Conservation (phyloP, 2,113 vertebrate species). For the Orcinus orca region DNA sequence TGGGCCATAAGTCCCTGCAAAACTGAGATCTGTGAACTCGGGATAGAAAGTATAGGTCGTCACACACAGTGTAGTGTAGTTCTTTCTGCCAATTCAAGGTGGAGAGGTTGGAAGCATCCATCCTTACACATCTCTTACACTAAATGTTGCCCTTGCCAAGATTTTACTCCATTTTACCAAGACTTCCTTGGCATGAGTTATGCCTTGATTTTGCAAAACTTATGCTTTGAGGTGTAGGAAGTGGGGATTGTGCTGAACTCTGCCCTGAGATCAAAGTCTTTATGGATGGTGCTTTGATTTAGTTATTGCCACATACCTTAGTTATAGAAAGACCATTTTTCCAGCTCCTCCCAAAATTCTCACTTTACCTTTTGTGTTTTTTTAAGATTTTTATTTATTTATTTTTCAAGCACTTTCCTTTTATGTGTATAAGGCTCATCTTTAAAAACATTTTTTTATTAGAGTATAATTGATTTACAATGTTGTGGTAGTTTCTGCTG, state of each 20-base stretch:
- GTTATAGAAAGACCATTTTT: neutral
- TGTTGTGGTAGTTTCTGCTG: neutral
- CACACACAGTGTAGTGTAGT: neutral
- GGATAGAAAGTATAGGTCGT: neutral
- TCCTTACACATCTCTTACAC: neutral
- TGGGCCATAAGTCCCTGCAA: neutral
- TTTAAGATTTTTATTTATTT: fast-evolving
- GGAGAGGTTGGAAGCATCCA: neutral
- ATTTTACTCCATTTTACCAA: neutral
- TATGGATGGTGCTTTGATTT: neutral
- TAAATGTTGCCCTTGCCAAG: neutral
- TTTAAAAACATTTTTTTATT: neutral
- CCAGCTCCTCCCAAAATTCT: neutral
- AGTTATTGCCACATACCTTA: neutral
- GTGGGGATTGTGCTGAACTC: neutral
- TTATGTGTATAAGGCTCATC: neutral
- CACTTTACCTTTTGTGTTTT: neutral
- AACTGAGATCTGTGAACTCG: neutral
- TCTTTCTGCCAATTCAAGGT: neutral
- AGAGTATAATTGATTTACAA: neutral
- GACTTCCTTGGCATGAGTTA: neutral
- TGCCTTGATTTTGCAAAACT: neutral
- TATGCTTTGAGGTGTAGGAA: neutral
- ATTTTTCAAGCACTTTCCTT: neutral
- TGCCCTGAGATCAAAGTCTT: neutral